A percentile compares a stretch with the other conserved stretches of the same genome.
Evolutionary conservation across 1,140 invertebrate genomes (phyloP).

Genomic region (Meloidogyne hapla): DNA sequence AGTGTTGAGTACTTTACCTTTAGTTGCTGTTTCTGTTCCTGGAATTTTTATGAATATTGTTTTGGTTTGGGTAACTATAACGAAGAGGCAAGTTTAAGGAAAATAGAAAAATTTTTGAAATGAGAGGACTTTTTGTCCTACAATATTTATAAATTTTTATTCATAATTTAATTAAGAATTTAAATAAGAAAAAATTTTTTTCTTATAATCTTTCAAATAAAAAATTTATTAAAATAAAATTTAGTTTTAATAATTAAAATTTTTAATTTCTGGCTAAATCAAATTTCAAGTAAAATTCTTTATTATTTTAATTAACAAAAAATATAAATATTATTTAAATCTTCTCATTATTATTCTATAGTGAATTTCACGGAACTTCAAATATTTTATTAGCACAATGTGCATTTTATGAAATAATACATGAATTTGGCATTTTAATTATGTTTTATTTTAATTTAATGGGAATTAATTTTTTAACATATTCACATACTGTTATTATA

Average conservation of each 20-base stretch:
- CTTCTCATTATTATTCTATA: not conserved
- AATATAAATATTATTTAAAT: not conserved
- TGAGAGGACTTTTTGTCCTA: too few relatives aligned
- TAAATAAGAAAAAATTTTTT: too few relatives aligned
- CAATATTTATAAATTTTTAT: too few relatives aligned
- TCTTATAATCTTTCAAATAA: too few relatives aligned
- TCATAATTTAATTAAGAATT: too few relatives aligned
- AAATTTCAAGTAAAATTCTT: too few relatives aligned
- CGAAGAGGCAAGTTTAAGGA: too few relatives aligned
- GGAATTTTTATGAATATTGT: not conserved
- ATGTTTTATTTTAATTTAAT: slow-evolving; percentile 4
- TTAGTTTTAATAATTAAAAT: too few relatives aligned
- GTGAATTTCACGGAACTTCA: slow-evolving; percentile 20
- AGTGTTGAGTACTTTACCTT: not conserved
- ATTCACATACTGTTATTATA: not conserved
- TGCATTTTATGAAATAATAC: slow-evolving; percentile 15
- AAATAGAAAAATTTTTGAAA: too few relatives aligned
- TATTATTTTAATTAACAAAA: too few relatives aligned
- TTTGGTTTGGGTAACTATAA: not conserved
- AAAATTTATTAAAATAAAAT: too few relatives aligned
- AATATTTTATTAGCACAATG: slow-evolving; percentile 20
- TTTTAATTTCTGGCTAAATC: too few relatives aligned
- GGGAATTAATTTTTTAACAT: slow-evolving; percentile 3
- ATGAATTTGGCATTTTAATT: not conserved
- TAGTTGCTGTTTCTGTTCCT: not conserved